Percentiles rank a stretch among this genome's conserved stretches.
phyloP scores from a whole-genome alignment of 2,113 vertebrate species.

The Micronycteris hirsuta region DNA sequence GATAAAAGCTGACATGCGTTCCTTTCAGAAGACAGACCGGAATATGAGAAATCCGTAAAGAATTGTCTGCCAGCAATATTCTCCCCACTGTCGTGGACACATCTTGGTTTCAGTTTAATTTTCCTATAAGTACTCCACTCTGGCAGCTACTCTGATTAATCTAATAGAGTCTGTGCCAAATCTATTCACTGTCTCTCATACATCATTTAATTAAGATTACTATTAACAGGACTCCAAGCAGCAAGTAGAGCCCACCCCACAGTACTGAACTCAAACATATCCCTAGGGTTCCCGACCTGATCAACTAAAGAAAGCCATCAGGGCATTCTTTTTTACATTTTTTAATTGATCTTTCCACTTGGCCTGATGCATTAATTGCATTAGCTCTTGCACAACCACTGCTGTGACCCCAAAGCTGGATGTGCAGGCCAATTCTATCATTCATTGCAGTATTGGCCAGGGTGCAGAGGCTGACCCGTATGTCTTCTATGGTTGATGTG shows the following conservation, averaged over 20 bases:
- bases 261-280: neutral
- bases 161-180: neutral
- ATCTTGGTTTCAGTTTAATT: neutral
- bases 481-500: neutral
- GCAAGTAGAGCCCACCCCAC: neutral
- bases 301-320: neutral
- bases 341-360: neutral
- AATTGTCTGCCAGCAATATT: neutral
- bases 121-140: neutral
- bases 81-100: accelerated
- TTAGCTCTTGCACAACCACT: neutral
- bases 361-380: neutral
- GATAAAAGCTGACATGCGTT: neutral
- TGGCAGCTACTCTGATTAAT: neutral
- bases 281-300: neutral
- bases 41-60: neutral
- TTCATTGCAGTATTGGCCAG: neutral
- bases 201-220: neutral
- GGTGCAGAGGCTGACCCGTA: neutral
- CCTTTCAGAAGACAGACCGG: neutral
- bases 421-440: neutral
- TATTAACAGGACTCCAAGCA: neutral
- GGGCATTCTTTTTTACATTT: neutral
- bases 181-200: neutral
- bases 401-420: neutral